Conservation (phyloP, 2,113 vertebrate species). For the Dermatemys mawii region DNA sequence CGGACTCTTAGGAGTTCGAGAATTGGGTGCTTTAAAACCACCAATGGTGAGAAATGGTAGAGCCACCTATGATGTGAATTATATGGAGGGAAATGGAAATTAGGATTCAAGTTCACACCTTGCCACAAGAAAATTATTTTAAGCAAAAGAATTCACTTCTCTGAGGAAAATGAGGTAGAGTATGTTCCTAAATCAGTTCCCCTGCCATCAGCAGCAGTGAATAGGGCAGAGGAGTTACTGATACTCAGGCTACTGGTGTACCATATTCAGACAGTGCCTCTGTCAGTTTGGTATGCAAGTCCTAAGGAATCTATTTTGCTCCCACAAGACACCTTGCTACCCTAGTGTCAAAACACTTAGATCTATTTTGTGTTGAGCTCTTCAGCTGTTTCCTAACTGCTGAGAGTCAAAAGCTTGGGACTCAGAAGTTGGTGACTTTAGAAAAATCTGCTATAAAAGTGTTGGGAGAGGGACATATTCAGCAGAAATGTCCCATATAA, state of each 20-base stretch:
- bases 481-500: rapidly evolving
- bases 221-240: not conserved
- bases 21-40: not conserved
- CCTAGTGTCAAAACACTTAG: not conserved
- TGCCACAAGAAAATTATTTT: rapidly evolving
- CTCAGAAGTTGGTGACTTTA: too few species aligned
- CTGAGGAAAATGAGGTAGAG: not conserved
- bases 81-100: not conserved
- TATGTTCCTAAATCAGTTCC: not conserved
- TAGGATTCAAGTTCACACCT: not conserved
- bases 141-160: not conserved
- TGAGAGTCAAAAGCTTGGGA: not conserved
- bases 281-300: not conserved
- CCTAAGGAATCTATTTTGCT: not conserved
- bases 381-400: not conserved
- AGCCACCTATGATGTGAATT: not conserved
- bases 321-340: too few species aligned
- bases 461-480: not conserved
- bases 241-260: not conserved
- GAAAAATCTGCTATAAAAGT: not conserved
- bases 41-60: not conserved
- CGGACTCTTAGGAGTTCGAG: not conserved
- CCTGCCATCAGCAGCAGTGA: rapidly evolving
- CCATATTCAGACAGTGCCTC: not conserved
- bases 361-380: not conserved